A percentile compares a stretch with the other conserved stretches of the same genome.
phyloP scores from a whole-genome alignment of 53 echinoderm and acorn worm species.

The Patiria pectinifera region DNA sequence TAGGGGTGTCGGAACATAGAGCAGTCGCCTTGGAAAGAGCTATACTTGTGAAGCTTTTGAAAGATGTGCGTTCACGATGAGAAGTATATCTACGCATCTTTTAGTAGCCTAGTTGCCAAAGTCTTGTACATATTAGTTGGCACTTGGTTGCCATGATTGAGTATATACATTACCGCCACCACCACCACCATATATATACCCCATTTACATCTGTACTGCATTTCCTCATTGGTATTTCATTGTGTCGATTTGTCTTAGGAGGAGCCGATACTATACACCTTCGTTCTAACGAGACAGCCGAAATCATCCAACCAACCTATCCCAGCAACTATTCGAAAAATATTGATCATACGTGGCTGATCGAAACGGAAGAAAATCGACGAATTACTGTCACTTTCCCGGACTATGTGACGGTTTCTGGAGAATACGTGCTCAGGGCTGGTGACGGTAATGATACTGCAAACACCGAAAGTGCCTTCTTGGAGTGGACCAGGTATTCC shows the following conservation, averaged over 20 bases:
- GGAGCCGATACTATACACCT: background rate
- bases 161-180: too few species aligned
- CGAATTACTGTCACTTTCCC: background rate
- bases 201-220: too few species aligned
- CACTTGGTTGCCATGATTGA: too few species aligned
- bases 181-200: too few species aligned
- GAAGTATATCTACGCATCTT: too few species aligned
- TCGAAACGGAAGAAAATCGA: background rate
- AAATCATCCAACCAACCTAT: background rate
- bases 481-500: background rate
- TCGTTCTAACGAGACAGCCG: background rate
- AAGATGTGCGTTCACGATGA: too few species aligned
- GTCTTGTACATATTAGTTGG: too few species aligned
- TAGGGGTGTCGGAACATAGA: too few species aligned
- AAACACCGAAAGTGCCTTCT: background rate
- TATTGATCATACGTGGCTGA: background rate
- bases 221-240: too few species aligned
- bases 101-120: too few species aligned
- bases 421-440: background rate
- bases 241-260: background rate
- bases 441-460: background rate
- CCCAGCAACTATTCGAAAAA: slow-evolving; percentile 1
- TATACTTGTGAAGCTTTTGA: too few species aligned
- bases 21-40: too few species aligned
- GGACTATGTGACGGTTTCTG: background rate